Conservation (phyloP, 1,140 invertebrate species). For the Trinorchestia longiramus region DNA sequence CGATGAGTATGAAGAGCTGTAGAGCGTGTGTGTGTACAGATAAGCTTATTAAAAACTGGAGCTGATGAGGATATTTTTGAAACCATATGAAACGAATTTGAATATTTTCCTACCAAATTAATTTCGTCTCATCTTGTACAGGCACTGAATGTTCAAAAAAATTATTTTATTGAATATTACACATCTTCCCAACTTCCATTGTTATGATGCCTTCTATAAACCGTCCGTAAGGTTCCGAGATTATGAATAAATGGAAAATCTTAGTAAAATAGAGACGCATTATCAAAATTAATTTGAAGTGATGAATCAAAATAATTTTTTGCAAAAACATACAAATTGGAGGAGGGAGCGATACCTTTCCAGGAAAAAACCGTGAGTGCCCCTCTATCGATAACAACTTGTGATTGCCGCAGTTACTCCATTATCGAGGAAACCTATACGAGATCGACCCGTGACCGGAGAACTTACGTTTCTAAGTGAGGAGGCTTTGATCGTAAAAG, state of each 20-base stretch:
- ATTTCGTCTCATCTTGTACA: not conserved
- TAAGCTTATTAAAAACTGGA: not conserved
- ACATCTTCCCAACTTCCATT: not conserved
- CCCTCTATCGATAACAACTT: conserved; percentile 23
- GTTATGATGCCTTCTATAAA: not conserved
- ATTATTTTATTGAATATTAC: not conserved
- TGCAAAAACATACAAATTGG: not conserved
- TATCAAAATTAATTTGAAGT: not conserved
- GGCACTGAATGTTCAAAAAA: not conserved
- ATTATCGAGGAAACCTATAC: conserved; percentile 34
- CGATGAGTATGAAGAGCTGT: not conserved
- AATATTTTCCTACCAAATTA: not conserved
- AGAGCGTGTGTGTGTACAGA: too few species aligned
- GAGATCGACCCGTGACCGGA: not conserved
- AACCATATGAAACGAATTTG: not conserved
- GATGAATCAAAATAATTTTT: not conserved
- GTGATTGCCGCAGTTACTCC: conserved; percentile 25
- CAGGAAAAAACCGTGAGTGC: not conserved
- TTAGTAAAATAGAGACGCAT: not conserved
- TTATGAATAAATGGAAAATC: not conserved
- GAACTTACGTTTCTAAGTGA: not conserved
- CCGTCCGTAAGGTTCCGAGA: not conserved
- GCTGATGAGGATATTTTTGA: not conserved
- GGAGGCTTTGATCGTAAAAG: not conserved
- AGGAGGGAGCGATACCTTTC: not conserved